Percentiles rank a stretch among this genome's conserved stretches.
Evolutionary conservation across 2,113 vertebrate genomes (phyloP).

Genomic region (Alexandromys fortis): DNA sequence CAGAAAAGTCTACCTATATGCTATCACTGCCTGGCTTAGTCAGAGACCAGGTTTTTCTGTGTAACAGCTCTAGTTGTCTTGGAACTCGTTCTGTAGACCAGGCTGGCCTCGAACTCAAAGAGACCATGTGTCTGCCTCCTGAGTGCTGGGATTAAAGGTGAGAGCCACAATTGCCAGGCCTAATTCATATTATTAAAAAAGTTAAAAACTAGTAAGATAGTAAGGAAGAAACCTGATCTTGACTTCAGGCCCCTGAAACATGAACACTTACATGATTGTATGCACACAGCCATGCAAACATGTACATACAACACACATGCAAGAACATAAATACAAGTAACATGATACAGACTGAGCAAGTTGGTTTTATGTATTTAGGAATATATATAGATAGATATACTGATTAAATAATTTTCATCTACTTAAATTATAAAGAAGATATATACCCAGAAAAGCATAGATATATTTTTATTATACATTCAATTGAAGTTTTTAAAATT

Average conservation of each 20-base stretch:
- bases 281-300: not conserved
- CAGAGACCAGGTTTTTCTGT: too few relatives aligned
- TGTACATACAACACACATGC: not conserved
- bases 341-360: not conserved
- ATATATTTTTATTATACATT: slow-evolving; percentile 67
- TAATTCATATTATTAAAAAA: not conserved
- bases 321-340: not conserved
- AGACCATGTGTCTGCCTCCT: too few relatives aligned
- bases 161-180: not conserved
- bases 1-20: not conserved
- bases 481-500: slow-evolving; percentile 71
- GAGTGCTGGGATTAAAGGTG: too few relatives aligned
- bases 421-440: slow-evolving; percentile 68
- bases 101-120: too few relatives aligned
- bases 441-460: slow-evolving; percentile 71
- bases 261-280: not conserved
- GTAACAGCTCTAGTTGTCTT: too few relatives aligned
- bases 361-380: not conserved
- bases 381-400: not conserved
- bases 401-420: slow-evolving; percentile 51
- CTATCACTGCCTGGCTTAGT: not conserved
- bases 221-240: not conserved
- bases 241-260: not conserved
- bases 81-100: too few relatives aligned
- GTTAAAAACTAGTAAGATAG: not conserved